Base-by-base conservation (phyloP, 2,888 invertebrate genomes). In the Dasysyrphus albostriatus region DNA sequence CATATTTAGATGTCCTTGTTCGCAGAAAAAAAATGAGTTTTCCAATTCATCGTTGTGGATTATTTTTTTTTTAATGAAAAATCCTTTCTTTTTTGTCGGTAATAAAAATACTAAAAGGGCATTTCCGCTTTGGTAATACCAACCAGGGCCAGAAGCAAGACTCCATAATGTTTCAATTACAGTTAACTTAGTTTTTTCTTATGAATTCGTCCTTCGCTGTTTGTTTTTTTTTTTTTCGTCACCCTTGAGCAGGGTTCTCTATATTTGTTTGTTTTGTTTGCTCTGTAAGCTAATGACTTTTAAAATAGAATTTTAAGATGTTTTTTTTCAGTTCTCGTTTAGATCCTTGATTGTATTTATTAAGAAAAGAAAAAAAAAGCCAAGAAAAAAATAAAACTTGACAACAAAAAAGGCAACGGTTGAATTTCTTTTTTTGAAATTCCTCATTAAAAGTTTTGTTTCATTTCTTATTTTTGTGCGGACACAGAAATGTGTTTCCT, bases 201-300 rank as follows among this genome's bases (percentile, higher is more conserved):
- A 16, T 6, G 59, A 37, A 19, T 61, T 42, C 9, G 29, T 63
- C 61, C 42, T 42, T 10, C n/a, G 14, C 0, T 42, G 14, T 75
- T 42, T n/a, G 9, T 42, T 75, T 16, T 5, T 16, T 24, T 19
- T 37, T 70, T 39, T 4, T 56, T 56, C 10, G 44, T 65, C 42
- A 54, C 56, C 29, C 34, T 37, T 59, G 56, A 16, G 54, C 29
- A n/a, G n/a, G n/a, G n/a, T n/a, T 58, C 56, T 12, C 24, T 74
- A 9, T 39, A 19, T 56, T 51, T 61, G 51, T 54, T 75, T 63
- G 34, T 51, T 63, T 12, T 63, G 44, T 54, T 65, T 32, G 65
- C 16, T 32, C 44, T 56, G 44, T 56, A 56, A 65, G 75, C 54
- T 76, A 67, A 76, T 67, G 75, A 67, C 65, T 67, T 76, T 75